Evolutionary conservation across 2,888 invertebrate genomes (phyloP).

Genomic region (Apotomis betuletana): DNA sequence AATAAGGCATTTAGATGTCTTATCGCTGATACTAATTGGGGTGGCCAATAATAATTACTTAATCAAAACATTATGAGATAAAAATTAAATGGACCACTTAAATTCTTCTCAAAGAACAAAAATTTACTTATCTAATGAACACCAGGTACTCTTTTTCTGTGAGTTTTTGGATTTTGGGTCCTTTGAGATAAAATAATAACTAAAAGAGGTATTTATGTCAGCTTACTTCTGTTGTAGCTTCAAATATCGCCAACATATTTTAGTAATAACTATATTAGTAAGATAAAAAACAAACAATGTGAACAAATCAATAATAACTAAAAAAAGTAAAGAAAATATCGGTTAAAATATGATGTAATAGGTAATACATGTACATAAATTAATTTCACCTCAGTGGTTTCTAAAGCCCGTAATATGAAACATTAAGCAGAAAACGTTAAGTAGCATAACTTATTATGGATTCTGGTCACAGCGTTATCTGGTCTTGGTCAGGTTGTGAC

Average conservation of each 20-base stretch:
- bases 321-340: not conserved
- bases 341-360: not conserved
- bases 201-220: too few relatives aligned
- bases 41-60: conserved; percentile 4
- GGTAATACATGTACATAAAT: conserved; percentile 6
- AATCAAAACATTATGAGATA: not conserved
- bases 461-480: conserved; percentile 42
- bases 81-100: not conserved
- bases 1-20: conserved; percentile 20
- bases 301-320: too few relatives aligned
- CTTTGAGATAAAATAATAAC: too few relatives aligned
- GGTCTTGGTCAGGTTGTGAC: conserved; percentile 42
- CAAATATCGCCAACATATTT: too few relatives aligned
- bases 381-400: not conserved
- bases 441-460: conserved; percentile 37
- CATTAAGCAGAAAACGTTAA: conserved; percentile 6
- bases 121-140: too few relatives aligned
- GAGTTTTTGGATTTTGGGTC: too few relatives aligned
- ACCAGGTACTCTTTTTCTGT: too few relatives aligned
- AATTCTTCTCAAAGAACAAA: too few relatives aligned
- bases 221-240: too few relatives aligned
- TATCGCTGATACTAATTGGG: conserved; percentile 8
- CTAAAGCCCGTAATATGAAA: conserved; percentile 1
- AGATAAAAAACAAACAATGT: too few relatives aligned
- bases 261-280: too few relatives aligned